phyloP scores from a whole-genome alignment of 2,888 invertebrate genomes.

The Spicauda simplicius region DNA sequence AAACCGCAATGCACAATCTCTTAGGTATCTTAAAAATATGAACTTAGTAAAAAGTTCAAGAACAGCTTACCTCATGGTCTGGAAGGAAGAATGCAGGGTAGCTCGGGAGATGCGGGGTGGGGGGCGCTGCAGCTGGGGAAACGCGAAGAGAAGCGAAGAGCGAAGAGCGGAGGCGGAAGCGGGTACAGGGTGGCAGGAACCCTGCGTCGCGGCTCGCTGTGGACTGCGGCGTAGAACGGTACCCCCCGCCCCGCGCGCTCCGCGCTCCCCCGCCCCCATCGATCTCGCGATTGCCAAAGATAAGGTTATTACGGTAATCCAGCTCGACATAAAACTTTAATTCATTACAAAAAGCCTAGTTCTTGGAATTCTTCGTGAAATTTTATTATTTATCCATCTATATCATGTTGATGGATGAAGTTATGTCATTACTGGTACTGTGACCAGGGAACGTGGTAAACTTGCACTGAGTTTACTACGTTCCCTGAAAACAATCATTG shows the following conservation, averaged over 20 bases:
- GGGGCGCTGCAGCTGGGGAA: slow-evolving; percentile 4
- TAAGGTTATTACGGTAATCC: slow-evolving; percentile 19
- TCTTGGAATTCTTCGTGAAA: no score
- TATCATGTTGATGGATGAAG: no score
- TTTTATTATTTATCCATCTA: no score
- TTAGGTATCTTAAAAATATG: no score
- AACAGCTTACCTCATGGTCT: slow-evolving; percentile 21
- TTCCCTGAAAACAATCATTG: no score
- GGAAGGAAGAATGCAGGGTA: background rate
- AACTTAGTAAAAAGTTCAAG: background rate
- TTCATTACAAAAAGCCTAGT: no score
- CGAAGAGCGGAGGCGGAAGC: slow-evolving; percentile 27
- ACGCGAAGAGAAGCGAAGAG: slow-evolving; percentile 21
- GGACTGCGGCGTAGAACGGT: slow-evolving; percentile 15
- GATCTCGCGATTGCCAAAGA: slow-evolving; percentile 24
- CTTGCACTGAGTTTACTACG: no score
- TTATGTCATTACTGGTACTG: no score
- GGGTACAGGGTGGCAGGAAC: slow-evolving; percentile 18
- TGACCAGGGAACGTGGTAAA: no score
- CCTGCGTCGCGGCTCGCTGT: slow-evolving; percentile 20
- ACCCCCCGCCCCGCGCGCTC: slow-evolving; percentile 9
- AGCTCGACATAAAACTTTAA: slow-evolving; percentile 12
- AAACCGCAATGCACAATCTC: background rate
- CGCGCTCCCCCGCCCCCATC: slow-evolving; percentile 23
- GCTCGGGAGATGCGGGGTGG: slow-evolving; percentile 4